A percentile compares a stretch with the other conserved stretches of the same genome.
phyloP scores from a whole-genome alignment of 2,888 invertebrate species.

The Stenichneumon culpator region DNA sequence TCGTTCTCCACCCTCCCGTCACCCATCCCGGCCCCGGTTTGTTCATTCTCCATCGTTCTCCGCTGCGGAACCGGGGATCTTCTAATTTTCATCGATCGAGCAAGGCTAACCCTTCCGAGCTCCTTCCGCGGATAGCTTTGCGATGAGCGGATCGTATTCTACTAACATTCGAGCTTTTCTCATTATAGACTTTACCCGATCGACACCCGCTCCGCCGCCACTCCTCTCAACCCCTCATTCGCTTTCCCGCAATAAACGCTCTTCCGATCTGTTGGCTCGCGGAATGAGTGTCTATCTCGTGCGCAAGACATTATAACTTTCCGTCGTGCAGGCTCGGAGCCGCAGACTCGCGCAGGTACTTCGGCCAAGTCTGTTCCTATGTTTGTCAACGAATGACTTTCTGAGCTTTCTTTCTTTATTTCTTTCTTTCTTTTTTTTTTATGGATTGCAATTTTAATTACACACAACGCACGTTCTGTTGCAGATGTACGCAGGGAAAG shows the following conservation, averaged over 20 bases:
- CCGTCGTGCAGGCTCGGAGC: background rate
- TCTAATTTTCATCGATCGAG: conserved; percentile 65
- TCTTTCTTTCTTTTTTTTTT: background rate
- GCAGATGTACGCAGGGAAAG: conserved; percentile 92
- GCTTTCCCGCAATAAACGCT: conserved; percentile 10
- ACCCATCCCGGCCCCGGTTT: background rate
- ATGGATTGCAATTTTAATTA: background rate
- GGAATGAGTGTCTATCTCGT: conserved; percentile 4
- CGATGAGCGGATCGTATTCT: conserved; percentile 8
- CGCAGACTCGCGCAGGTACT: background rate
- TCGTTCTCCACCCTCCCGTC: conserved; percentile 15
- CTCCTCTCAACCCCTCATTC: background rate
- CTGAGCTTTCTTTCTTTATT: too few relatives aligned
- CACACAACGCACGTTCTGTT: conserved; percentile 54
- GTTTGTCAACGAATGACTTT: background rate
- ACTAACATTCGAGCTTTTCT: conserved; percentile 29
- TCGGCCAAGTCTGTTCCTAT: background rate
- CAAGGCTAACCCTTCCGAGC: conserved; percentile 52
- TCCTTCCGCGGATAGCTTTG: conserved; percentile 44
- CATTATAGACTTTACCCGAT: conserved; percentile 37
- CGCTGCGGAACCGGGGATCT: conserved; percentile 54
- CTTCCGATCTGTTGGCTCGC: conserved; percentile 2
- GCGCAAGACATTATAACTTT: conserved; percentile 20
- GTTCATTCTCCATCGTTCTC: conserved; percentile 30
- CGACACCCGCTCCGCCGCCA: background rate